Percentiles rank a stretch among this genome's conserved stretches.
phyloP scores from a whole-genome alignment of 2,113 vertebrate species.

The Tinamus guttatus region DNA sequence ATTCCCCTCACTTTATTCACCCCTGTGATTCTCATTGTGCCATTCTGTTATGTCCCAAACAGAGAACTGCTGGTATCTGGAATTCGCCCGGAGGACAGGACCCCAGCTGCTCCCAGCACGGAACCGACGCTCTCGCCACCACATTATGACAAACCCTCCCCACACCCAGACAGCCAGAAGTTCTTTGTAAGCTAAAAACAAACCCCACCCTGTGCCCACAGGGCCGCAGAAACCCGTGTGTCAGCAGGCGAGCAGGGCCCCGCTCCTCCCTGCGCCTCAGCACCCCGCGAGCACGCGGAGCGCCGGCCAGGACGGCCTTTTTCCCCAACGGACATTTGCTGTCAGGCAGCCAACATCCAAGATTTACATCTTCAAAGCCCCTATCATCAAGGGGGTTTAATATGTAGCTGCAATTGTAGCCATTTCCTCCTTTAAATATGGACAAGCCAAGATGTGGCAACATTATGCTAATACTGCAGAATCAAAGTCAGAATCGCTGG shows the following conservation, averaged over 20 bases:
- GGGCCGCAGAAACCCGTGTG: not conserved
- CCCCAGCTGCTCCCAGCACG: not conserved
- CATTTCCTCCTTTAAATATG: conserved; percentile 21
- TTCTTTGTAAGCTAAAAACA: conserved; percentile 51
- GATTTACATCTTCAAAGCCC: conserved; percentile 21
- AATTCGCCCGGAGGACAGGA: not conserved
- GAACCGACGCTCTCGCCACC: not conserved
- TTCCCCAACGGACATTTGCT: not conserved
- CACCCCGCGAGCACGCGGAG: not conserved
- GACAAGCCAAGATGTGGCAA: conserved; percentile 28
- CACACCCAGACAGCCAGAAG: conserved; percentile 26
- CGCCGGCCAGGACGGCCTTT: not conserved
- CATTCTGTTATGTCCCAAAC: not conserved
- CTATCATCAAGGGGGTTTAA: conserved; percentile 2
- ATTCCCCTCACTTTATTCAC: not conserved
- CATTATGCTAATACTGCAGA: conserved; percentile 25
- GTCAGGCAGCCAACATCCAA: not conserved
- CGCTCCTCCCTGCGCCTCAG: not conserved
- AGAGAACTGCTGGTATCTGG: not conserved
- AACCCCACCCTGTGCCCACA: conserved; percentile 47
- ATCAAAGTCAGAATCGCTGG: conserved; percentile 50
- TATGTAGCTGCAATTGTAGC: not conserved
- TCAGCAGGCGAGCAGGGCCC: not conserved
- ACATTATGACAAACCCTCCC: conserved; percentile 20
- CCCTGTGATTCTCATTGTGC: not conserved